phyloP scores from a whole-genome alignment of 2,888 invertebrate species.

The Nomada fabriciana region DNA sequence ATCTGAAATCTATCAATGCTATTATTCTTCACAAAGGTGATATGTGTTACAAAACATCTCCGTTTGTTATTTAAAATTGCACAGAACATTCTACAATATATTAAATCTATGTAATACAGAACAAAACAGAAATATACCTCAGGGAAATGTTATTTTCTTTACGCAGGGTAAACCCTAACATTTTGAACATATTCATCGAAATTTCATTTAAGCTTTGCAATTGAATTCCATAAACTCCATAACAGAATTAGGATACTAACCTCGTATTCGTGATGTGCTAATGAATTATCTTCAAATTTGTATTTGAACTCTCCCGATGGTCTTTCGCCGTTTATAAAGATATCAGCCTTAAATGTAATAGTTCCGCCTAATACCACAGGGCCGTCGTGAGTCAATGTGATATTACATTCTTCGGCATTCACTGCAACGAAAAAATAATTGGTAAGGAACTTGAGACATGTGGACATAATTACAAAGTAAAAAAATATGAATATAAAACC shows the following conservation, averaged over 20 bases:
- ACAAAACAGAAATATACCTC: too few species aligned
- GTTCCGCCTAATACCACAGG: conserved; percentile 90
- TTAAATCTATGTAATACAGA: too few species aligned
- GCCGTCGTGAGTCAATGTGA: conserved; percentile 87
- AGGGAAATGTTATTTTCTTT: too few species aligned
- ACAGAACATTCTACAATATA: background rate
- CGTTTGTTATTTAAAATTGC: background rate
- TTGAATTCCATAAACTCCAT: conserved; percentile 22
- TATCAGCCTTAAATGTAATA: conserved; percentile 88
- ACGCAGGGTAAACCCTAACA: too few species aligned
- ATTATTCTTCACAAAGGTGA: background rate
- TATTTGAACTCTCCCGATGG: conserved; percentile 86
- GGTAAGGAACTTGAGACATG: background rate
- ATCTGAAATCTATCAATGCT: background rate
- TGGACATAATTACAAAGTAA: background rate
- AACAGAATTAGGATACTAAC: conserved; percentile 79
- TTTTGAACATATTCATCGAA: too few species aligned
- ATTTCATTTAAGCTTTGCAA: background rate
- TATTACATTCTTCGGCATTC: conserved; percentile 61
- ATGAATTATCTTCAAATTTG: conserved; percentile 87
- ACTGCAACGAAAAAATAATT: conserved; percentile 43
- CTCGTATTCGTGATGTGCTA: conserved; percentile 84
- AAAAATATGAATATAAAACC: background rate
- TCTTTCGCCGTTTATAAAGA: conserved; percentile 83
- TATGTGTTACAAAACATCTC: background rate